Conservation (phyloP, 2,888 invertebrate genomes). For the Chironomus riparius region DNA sequence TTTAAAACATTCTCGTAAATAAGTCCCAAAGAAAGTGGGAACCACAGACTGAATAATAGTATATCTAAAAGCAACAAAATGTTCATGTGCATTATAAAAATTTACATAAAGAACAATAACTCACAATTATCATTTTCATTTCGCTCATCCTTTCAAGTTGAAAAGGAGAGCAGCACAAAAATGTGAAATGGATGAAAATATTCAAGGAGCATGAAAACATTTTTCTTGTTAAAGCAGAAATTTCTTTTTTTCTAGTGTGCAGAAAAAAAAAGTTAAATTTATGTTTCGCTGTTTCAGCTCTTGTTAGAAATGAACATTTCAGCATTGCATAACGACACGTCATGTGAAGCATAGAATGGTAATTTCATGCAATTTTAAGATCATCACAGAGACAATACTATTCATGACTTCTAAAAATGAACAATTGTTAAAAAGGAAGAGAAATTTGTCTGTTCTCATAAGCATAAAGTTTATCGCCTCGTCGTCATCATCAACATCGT, state of each 20-base stretch:
- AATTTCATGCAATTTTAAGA: background rate
- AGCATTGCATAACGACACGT: background rate
- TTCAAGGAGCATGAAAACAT: slow-evolving; percentile 1
- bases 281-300: background rate
- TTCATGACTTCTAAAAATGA: background rate
- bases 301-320: background rate
- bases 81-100: slow-evolving; percentile 9
- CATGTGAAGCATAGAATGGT: background rate
- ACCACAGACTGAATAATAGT: too few species aligned
- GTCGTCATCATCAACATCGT: too few species aligned
- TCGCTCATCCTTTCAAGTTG: background rate
- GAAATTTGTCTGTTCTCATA: background rate
- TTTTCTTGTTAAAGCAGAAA: background rate
- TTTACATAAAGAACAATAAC: slow-evolving; percentile 4
- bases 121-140: slow-evolving; percentile 15
- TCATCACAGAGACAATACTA: background rate
- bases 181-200: background rate
- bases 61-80: background rate
- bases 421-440: background rate
- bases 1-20: too few species aligned
- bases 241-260: background rate
- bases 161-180: too few species aligned
- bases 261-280: slow-evolving; percentile 14
- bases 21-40: too few species aligned
- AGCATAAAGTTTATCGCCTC: background rate